Conservation (phyloP, 2,113 vertebrate genomes). For the Zingel zingel region DNA sequence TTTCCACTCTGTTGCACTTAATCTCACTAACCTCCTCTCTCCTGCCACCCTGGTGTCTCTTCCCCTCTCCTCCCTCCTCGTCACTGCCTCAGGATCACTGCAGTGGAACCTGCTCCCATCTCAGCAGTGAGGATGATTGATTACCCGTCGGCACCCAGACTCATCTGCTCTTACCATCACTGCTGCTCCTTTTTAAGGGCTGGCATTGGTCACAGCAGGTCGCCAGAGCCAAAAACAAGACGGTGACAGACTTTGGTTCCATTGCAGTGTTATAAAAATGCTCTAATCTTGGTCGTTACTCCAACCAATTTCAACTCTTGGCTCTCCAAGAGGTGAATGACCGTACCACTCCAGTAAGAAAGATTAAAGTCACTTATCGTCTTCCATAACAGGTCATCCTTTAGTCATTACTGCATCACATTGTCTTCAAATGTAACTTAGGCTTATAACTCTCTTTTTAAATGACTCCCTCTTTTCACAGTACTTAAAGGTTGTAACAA, state of each 20-base stretch:
- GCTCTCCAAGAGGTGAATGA: slow-evolving; percentile 26
- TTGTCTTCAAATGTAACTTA: not conserved
- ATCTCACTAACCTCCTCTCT: slow-evolving; percentile 49
- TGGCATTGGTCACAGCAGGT: slow-evolving; percentile 13
- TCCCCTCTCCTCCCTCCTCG: slow-evolving; percentile 13
- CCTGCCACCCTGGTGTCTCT: slow-evolving; percentile 18
- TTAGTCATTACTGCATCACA: slow-evolving; percentile 15
- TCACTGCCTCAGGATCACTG: slow-evolving; percentile 52
- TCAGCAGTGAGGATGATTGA: slow-evolving; percentile 64
- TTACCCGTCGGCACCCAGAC: slow-evolving; percentile 59
- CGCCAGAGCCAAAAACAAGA: slow-evolving; percentile 24
- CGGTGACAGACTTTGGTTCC: slow-evolving; percentile 24
- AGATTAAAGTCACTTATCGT: slow-evolving; percentile 28
- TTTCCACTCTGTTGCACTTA: slow-evolving; percentile 67
- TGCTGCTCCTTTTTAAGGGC: slow-evolving; percentile 12
- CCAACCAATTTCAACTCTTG: slow-evolving; percentile 5
- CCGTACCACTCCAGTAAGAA: slow-evolving; percentile 1
- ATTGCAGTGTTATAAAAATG: slow-evolving; percentile 12
- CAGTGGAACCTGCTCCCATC: slow-evolving; percentile 63
- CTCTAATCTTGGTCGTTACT: slow-evolving; percentile 17
- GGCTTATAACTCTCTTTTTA: not conserved
- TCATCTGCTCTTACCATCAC: slow-evolving; percentile 40
- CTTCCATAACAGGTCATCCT: slow-evolving; percentile 24
- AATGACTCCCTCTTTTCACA: not conserved
- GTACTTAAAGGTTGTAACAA: not conserved